Evolutionary conservation across 2,888 invertebrate species (phyloP).

Genomic region (Suillia variegata): DNA sequence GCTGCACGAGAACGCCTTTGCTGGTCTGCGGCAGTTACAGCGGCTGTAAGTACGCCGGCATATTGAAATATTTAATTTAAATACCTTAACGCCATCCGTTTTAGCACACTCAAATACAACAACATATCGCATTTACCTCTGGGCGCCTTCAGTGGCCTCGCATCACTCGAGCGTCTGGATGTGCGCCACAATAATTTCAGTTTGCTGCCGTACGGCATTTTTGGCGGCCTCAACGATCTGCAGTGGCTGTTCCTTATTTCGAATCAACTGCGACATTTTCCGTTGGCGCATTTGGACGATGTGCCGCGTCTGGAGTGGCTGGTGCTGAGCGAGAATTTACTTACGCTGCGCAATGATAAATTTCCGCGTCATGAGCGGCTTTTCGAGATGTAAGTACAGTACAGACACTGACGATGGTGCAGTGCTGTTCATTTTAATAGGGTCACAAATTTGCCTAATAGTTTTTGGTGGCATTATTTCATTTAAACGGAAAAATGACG

Average conservation of each 20-base stretch:
- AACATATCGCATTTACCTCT: slow-evolving; percentile 56
- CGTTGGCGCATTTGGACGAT: slow-evolving; percentile 60
- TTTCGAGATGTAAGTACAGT: slow-evolving; percentile 63
- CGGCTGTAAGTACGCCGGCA: slow-evolving; percentile 43
- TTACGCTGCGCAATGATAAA: slow-evolving; percentile 60
- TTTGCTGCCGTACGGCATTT: slow-evolving; percentile 56
- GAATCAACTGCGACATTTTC: slow-evolving; percentile 61
- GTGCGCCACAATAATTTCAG: slow-evolving; percentile 52
- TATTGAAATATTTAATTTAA: neutral
- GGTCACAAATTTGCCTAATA: neutral
- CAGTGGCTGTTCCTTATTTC: slow-evolving; percentile 62
- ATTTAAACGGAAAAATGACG: too few relatives aligned
- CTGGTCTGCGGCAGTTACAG: slow-evolving; percentile 39
- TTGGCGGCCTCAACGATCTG: slow-evolving; percentile 60
- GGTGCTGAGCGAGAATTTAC: slow-evolving; percentile 62
- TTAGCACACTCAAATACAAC: slow-evolving; percentile 54
- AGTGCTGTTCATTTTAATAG: neutral
- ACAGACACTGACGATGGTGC: neutral
- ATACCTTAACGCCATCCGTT: neutral
- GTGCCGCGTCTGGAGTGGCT: slow-evolving; percentile 61
- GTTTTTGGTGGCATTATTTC: neutral
- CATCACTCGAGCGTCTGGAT: slow-evolving; percentile 49
- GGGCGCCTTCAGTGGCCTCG: slow-evolving; percentile 48
- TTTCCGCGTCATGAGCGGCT: slow-evolving; percentile 63
- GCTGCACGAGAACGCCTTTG: slow-evolving; percentile 45